A percentile compares a stretch with the other conserved stretches of the same genome.
phyloP scores from a whole-genome alignment of 2,888 invertebrate genomes.

The Lasioglossum morio region DNA sequence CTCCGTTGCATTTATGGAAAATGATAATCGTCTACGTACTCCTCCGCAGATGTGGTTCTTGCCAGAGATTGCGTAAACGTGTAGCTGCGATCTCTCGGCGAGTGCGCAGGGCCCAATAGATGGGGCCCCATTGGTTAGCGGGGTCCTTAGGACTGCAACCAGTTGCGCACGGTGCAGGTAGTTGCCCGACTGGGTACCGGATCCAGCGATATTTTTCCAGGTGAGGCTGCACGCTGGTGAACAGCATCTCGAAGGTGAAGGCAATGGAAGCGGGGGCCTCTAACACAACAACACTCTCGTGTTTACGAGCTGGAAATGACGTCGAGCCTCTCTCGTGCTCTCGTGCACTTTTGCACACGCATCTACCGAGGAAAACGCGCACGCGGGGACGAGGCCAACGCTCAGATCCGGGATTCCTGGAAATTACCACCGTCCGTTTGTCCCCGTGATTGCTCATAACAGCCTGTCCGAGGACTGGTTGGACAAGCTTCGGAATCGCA shows the following conservation, averaged over 20 bases:
- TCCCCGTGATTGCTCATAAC: slow-evolving; percentile 64
- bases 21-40: too few relatives aligned
- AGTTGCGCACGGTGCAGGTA: slow-evolving; percentile 24
- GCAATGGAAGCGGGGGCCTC: slow-evolving; percentile 54
- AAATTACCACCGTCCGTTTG: slow-evolving; percentile 52
- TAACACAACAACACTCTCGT: slow-evolving; percentile 20
- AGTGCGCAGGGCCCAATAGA: not conserved
- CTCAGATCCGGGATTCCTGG: slow-evolving; percentile 71
- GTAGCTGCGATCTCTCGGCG: not conserved
- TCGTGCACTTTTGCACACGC: slow-evolving; percentile 24
- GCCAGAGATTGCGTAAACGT: too few relatives aligned
- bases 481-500: slow-evolving; percentile 64
- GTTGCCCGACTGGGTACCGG: slow-evolving; percentile 46
- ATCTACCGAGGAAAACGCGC: slow-evolving; percentile 53
- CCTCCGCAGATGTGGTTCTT: too few relatives aligned
- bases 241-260: slow-evolving; percentile 62
- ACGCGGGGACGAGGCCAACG: slow-evolving; percentile 52
- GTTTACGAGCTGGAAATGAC: slow-evolving; percentile 57
- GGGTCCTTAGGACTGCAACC: not conserved
- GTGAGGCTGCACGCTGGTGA: not conserved
- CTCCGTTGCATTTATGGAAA: too few relatives aligned
- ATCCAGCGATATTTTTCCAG: slow-evolving; percentile 53
- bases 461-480: slow-evolving; percentile 68
- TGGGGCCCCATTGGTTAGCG: not conserved
- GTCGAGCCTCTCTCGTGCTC: not conserved